phyloP scores from a whole-genome alignment of 2,113 vertebrate genomes.

The Anthoscopus minutus region DNA sequence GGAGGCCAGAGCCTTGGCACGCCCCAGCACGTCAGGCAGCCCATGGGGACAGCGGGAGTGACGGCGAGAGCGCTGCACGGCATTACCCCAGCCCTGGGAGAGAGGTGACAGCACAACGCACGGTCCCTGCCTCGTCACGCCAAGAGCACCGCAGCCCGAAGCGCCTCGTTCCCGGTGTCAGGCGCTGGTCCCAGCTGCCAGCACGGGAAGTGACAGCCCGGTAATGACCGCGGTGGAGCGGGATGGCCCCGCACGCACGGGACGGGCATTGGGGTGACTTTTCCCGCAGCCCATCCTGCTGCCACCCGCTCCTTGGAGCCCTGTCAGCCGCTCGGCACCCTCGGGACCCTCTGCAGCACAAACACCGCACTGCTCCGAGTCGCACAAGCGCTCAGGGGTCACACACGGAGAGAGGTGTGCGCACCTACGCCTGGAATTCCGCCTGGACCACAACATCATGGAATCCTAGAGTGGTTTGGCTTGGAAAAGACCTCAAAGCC shows the following conservation, averaged over 20 bases:
- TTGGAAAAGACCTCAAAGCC: not conserved
- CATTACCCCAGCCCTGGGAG: not conserved
- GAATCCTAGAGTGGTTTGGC: too few species aligned
- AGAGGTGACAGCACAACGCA: not conserved
- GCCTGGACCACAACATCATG: accelerated
- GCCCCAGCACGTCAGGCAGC: not conserved
- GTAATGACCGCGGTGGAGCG: accelerated
- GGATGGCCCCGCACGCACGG: not conserved
- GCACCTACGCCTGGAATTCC: accelerated
- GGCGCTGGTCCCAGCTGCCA: not conserved
- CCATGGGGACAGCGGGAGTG: not conserved
- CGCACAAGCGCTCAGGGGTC: accelerated
- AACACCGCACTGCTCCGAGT: accelerated
- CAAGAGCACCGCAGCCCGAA: accelerated
- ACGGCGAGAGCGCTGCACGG: not conserved
- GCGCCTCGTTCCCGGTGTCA: not conserved
- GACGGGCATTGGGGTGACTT: not conserved
- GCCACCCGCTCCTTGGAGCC: not conserved
- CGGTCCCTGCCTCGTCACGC: not conserved
- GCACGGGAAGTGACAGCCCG: not conserved
- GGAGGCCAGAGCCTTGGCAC: not conserved
- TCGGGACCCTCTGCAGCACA: not conserved
- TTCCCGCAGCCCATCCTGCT: not conserved
- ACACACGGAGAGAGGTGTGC: accelerated
- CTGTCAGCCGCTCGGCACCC: accelerated